Base-by-base conservation (phyloP, 2,113 vertebrate genomes). In the Ceyx cyanopectus region DNA sequence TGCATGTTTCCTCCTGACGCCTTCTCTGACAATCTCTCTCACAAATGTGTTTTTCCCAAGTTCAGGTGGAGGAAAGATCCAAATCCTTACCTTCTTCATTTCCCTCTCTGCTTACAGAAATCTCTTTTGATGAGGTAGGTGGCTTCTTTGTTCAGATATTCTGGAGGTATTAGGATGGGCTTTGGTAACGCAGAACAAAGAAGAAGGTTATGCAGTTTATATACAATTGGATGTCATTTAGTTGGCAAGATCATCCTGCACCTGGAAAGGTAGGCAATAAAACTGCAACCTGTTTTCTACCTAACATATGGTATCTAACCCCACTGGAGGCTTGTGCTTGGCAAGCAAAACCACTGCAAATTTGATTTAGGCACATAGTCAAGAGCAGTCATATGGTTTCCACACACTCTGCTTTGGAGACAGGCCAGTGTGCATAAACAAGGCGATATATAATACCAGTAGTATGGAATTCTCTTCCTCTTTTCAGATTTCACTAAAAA, bases 301-400 rank as follows among this genome's bases (percentile, higher is more conserved):
- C 75, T 91, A 89, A 80, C 95, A 96, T 94, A 94, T 93, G 94
- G 92, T 91, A 72, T 81, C 68, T 85, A 95, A 78, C 89, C 81
- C 46, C 95, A 93, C 54, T 78, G 76, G 89, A 92, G n/a, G 27
- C 81, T 74, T 89, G 72, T 87, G 85, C 68, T 92, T 92, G 94
- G 96, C 96, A 95, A 92, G 89, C 26, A 83, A 91, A 91, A 85
- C 24, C 40, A 68, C 68, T 91, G 89, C 69, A 92, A 81, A 93
- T 96, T 83, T 96, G 79, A 85, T 95, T 95, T 95, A 91, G 94
- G 94, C 94, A 90, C 65, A 87, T 81, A 82, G 87, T 96, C 94
- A 95, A 91, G 61, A 87, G 76, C 9, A 80, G 81, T 94, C 95
- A 93, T 96, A 93, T 95, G 94, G 87, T 96, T 96, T 96, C 95